phyloP scores from a whole-genome alignment of 2,888 invertebrate species.

The Cataglyphis altisquamis region DNA sequence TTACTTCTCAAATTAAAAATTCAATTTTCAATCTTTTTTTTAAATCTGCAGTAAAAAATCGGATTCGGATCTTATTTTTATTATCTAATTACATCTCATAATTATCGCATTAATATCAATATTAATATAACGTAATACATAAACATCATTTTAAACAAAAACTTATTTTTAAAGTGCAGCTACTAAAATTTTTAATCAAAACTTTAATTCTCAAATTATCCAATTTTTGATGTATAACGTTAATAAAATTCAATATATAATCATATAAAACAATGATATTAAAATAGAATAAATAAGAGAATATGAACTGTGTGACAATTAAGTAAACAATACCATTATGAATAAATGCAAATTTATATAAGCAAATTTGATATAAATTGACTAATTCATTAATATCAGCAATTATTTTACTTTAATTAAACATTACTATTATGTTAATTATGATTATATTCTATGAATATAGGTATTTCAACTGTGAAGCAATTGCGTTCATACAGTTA shows the following conservation, averaged over 20 bases:
- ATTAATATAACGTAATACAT: background rate
- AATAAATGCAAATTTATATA: background rate
- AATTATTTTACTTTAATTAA: background rate
- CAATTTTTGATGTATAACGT: background rate
- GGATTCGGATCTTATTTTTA: background rate
- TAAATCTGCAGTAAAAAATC: background rate
- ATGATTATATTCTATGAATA: background rate
- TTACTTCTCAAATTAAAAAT: background rate
- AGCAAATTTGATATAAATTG: background rate
- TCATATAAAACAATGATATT: background rate
- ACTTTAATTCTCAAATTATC: background rate
- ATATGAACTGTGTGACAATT: background rate
- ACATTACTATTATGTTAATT: background rate
- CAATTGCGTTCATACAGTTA: background rate
- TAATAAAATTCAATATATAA: background rate
- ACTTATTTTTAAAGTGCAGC: background rate
- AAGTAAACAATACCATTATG: background rate
- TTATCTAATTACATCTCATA: background rate
- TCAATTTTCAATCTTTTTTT: too few relatives aligned
- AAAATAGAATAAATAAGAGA: background rate
- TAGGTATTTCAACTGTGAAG: background rate
- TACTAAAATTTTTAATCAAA: background rate
- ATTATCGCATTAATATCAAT: background rate
- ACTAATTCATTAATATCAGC: constrained; percentile 12
- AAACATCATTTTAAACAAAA: background rate